A percentile compares a stretch with the other conserved stretches of the same genome.
Evolutionary conservation across 2,113 vertebrate genomes (phyloP).

Genomic region (Halcyon senegalensis): DNA sequence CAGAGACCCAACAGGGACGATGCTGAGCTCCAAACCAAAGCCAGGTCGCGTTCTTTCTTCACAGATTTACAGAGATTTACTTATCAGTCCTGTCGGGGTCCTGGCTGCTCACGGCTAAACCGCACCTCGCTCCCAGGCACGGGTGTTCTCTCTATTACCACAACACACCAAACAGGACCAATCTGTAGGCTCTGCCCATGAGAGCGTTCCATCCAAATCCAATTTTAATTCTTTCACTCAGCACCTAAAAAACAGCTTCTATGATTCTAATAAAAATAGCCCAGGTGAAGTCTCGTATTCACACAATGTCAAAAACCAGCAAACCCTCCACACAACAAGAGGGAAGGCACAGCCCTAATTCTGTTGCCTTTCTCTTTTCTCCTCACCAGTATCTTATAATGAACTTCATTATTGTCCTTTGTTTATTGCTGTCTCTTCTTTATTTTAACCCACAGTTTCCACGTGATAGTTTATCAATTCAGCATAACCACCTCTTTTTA

Average conservation of each 20-base stretch:
- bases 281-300: neutral
- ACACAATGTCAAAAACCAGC: neutral
- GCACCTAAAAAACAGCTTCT: conserved; percentile 15
- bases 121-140: neutral
- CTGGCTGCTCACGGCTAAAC: conserved; percentile 50
- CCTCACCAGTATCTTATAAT: neutral
- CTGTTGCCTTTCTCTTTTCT: neutral
- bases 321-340: too few relatives aligned
- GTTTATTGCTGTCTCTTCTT: neutral
- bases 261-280: neutral
- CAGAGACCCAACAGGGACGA: neutral
- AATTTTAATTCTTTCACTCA: neutral
- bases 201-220: neutral
- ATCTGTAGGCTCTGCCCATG: neutral
- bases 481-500: neutral
- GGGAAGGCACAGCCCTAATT: neutral
- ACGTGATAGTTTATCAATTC: neutral
- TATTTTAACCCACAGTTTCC: neutral
- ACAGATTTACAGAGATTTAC: neutral
- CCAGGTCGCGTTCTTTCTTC: neutral
- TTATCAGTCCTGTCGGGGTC: neutral
- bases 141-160: neutral
- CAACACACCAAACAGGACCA: neutral
- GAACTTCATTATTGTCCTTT: neutral
- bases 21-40: conserved; percentile 14